phyloP scores from a whole-genome alignment of 2,888 invertebrate genomes.

The Tachystola acroxantha region DNA sequence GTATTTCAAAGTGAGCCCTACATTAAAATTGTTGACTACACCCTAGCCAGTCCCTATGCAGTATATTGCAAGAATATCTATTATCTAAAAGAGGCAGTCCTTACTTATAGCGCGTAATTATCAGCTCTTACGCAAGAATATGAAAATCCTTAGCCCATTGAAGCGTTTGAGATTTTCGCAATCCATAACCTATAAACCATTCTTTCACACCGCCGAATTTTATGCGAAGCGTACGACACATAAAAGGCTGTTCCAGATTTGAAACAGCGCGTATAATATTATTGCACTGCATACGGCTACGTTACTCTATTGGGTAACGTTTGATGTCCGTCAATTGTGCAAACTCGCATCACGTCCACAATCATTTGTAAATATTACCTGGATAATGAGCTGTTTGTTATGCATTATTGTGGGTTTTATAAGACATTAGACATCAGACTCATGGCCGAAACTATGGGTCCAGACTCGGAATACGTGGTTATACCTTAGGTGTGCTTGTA shows the following conservation, averaged over 20 bases:
- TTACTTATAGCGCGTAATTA: too few relatives aligned
- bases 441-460: too few relatives aligned
- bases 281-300: slow-evolving; percentile 20
- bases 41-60: too few relatives aligned
- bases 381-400: too few relatives aligned
- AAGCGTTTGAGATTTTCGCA: neutral
- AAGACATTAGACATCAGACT: too few relatives aligned
- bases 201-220: neutral
- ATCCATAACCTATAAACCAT: slow-evolving; percentile 2
- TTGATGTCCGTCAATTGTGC: slow-evolving; percentile 35
- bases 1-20: too few relatives aligned
- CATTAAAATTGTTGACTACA: too few relatives aligned
- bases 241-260: slow-evolving; percentile 35
- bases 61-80: too few relatives aligned
- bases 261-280: slow-evolving; percentile 42
- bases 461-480: too few relatives aligned
- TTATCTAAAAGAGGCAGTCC: too few relatives aligned
- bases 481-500: too few relatives aligned
- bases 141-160: neutral
- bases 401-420: too few relatives aligned
- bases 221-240: slow-evolving; percentile 14
- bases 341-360: slow-evolving; percentile 29
- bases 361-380: slow-evolving; percentile 10
- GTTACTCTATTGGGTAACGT: slow-evolving; percentile 27
- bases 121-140: neutral